Evolutionary conservation across 1,140 invertebrate genomes (phyloP).

Genomic region (Tetramorium parvispinum): DNA sequence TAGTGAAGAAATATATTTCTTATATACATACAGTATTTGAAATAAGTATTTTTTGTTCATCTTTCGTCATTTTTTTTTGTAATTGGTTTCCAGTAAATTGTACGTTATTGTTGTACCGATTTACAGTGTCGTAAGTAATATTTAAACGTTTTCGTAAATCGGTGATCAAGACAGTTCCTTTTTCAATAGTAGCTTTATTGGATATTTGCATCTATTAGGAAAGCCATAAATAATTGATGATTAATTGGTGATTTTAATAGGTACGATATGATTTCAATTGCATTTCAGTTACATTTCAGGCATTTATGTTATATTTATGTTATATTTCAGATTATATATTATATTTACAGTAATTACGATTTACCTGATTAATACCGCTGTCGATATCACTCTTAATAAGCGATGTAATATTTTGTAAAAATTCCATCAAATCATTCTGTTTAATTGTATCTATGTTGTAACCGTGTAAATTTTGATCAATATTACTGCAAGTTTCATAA

Average conservation of each 20-base stretch:
- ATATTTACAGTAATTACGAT: constrained; percentile 1
- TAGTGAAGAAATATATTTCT: background rate
- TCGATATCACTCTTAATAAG: constrained; percentile 70
- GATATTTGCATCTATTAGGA: constrained; percentile 31
- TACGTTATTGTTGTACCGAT: constrained; percentile 70
- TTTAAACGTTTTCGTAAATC: constrained; percentile 75
- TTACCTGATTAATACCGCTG: constrained; percentile 75
- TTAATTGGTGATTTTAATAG: background rate
- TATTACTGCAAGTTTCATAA: constrained; percentile 59
- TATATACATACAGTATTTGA: constrained; percentile 26
- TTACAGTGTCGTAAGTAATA: constrained; percentile 63
- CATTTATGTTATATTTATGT: too few relatives aligned
- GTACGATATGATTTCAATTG: background rate
- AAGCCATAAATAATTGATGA: background rate
- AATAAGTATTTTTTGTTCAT: constrained; percentile 62
- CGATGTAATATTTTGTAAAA: background rate
- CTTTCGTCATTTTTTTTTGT: constrained; percentile 65
- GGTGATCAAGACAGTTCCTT: constrained; percentile 70
- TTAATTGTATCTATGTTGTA: constrained; percentile 58
- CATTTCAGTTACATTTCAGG: background rate
- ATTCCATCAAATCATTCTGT: constrained; percentile 61
- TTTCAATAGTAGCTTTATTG: constrained; percentile 56
- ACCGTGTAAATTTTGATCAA: constrained; percentile 57
- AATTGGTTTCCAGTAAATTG: constrained; percentile 67
- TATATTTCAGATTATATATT: too few relatives aligned